These are phyloP conservation scores for Prionace glauca DNA, from an alignment of 2,797 vertebrate genomes.

Conservation along the genomic window DNA sequence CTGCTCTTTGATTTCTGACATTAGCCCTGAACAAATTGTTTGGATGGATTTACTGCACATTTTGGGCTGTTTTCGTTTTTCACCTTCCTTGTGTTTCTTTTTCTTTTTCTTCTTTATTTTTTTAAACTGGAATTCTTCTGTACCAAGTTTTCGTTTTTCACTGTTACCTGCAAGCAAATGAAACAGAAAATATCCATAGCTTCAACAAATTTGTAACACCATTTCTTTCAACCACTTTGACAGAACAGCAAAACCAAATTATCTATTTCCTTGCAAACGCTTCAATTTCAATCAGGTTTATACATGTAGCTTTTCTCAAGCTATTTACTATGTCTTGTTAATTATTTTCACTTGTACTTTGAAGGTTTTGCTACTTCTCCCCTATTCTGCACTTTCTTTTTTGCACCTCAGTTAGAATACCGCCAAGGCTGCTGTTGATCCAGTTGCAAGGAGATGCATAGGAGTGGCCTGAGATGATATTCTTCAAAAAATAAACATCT, in stretches of 20 bases:
- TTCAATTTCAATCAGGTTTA: constrained; percentile 2
- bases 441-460: background rate
- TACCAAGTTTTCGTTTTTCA: constrained; percentile 75
- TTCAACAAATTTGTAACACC: background rate
- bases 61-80: constrained; percentile 88
- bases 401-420: background rate
- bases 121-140: constrained; percentile 85
- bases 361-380: background rate
- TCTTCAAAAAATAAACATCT: background rate
- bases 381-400: background rate
- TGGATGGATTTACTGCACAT: constrained; percentile 94
- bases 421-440: background rate
- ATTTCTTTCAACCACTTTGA: background rate
- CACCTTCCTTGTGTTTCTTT: constrained; percentile 98
- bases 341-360: background rate
- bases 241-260: background rate
- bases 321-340: background rate
- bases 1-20: constrained; percentile 63
- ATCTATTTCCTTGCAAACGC: background rate
- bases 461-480: background rate
- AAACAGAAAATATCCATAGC: constrained; percentile 32
- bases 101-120: constrained; percentile 99
- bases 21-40: constrained; percentile 78
- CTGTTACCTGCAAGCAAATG: constrained; percentile 65
- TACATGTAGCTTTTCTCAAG: background rate